Evolutionary conservation across 2,797 vertebrate species (phyloP), one percentile per base, ranked within the genome.

Genomic region (Microtus obscurus): DNA sequence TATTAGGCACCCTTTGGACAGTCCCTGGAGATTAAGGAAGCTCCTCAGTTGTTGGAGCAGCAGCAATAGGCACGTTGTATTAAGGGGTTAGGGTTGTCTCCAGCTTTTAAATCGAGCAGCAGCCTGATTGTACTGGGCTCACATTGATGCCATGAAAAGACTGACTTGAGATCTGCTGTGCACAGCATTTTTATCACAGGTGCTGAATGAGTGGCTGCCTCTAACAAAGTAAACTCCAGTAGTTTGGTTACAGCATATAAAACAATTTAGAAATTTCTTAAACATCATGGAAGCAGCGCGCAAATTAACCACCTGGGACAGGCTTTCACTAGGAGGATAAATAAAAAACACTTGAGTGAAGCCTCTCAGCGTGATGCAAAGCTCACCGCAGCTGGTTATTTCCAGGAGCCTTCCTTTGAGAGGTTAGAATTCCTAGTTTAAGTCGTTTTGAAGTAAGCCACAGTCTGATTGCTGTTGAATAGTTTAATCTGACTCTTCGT

Each of bases 221-320:
- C 59, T 80, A 13, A 31, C 59, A 87, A 92, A 83, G 25, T 16
- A 40, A 59, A 82, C 95, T 29, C 31, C 61, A 65, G 31, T 29
- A 63, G 34, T 90, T 86, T 89, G 69, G 17, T n/a, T 74, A 65
- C 73, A 67, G 53, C n/a, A 61, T 21, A 8, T 82, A 43, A 82
- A 87, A 65, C 40, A 34, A 29, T 91, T 88, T 53, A 87, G 67
- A 93, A 63, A 83, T 89, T 81, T 90, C 51, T 95, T 76, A 81
- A 89, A 51, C 21, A 0, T 45, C 48, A 31, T 14, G 21, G 37
- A 87, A 82, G 23, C 21, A 31, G 48, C 45, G 5, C 61, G 10
- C 81, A 31, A 51, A 53, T 29, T 67, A 45, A 69, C 25, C 37
- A 29, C 83, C 90, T 81, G 53, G 23, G 40, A 63, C 31, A 82